Evolutionary conservation across 2,113 vertebrate genomes (phyloP).

Genomic region (Odontophorus gujanensis): DNA sequence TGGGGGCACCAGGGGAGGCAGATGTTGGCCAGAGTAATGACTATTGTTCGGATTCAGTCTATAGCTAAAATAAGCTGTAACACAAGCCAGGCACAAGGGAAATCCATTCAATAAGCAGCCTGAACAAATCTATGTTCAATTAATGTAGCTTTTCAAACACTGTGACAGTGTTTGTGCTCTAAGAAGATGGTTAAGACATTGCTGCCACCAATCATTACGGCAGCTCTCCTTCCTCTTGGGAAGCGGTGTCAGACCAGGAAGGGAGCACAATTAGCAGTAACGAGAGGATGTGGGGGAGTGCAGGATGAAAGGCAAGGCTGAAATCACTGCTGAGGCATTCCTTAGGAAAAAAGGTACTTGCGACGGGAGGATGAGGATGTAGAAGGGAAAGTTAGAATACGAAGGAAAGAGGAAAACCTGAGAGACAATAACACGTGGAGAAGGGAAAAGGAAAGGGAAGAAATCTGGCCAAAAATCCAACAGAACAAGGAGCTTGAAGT

Average conservation of each 20-base stretch:
- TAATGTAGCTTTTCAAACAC: constrained; percentile 71
- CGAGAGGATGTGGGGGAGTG: constrained; percentile 39
- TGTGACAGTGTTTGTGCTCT: constrained; percentile 65
- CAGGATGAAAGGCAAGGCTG: constrained; percentile 17
- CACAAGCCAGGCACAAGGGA: constrained; percentile 51
- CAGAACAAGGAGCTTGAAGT: neutral
- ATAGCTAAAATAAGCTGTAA: constrained; percentile 59
- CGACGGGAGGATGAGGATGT: neutral
- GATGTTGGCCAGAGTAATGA: neutral
- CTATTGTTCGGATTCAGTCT: constrained; percentile 7
- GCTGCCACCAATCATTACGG: constrained; percentile 66
- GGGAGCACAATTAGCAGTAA: constrained; percentile 60
- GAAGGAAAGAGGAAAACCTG: neutral
- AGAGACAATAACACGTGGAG: neutral
- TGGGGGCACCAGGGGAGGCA: fast-evolving
- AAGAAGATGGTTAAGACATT: constrained; percentile 68
- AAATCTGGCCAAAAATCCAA: neutral
- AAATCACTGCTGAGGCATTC: neutral
- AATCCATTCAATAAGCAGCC: constrained; percentile 63
- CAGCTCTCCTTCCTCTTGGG: constrained; percentile 48
- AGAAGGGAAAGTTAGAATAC: neutral
- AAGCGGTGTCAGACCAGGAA: constrained; percentile 62
- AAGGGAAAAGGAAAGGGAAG: neutral
- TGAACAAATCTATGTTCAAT: constrained; percentile 73
- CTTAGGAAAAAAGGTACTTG: neutral